Conservation (phyloP, 2,797 vertebrate species). For the Neosilurus mollespiculum region DNA sequence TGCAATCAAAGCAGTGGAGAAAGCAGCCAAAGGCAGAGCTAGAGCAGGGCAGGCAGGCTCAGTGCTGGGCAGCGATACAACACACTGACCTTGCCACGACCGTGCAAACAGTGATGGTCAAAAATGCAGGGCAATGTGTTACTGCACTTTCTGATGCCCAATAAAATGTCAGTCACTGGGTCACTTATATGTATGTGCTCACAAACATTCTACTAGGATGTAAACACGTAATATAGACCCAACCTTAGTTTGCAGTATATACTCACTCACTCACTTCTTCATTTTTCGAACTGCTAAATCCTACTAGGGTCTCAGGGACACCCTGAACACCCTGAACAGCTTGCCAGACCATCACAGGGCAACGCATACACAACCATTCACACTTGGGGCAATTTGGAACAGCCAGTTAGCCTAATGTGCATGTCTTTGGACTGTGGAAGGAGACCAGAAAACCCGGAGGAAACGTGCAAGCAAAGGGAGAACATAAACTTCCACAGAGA, state of each 20-base stretch:
- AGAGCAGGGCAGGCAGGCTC: slow-evolving; percentile 37
- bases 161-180: slow-evolving; percentile 10
- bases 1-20: slow-evolving; percentile 53
- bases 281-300: too few species aligned
- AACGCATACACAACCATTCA: too few species aligned
- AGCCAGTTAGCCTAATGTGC: too few species aligned
- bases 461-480: too few species aligned
- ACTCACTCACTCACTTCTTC: too few species aligned
- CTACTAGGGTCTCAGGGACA: too few species aligned
- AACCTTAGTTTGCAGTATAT: neutral
- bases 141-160: slow-evolving; percentile 11
- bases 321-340: too few species aligned
- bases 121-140: slow-evolving; percentile 14
- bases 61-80: slow-evolving; percentile 35
- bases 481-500: too few species aligned
- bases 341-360: too few species aligned
- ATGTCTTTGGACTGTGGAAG: too few species aligned
- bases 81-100: slow-evolving; percentile 39
- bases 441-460: too few species aligned
- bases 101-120: slow-evolving; percentile 17
- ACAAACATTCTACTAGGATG: slow-evolving; percentile 8
- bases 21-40: slow-evolving; percentile 44
- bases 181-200: slow-evolving; percentile 32
- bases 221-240: neutral
- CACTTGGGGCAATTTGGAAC: too few species aligned